A percentile compares a stretch with the other conserved stretches of the same genome.
phyloP scores from a whole-genome alignment of 2,888 invertebrate species.

The Tenthredo amoena region DNA sequence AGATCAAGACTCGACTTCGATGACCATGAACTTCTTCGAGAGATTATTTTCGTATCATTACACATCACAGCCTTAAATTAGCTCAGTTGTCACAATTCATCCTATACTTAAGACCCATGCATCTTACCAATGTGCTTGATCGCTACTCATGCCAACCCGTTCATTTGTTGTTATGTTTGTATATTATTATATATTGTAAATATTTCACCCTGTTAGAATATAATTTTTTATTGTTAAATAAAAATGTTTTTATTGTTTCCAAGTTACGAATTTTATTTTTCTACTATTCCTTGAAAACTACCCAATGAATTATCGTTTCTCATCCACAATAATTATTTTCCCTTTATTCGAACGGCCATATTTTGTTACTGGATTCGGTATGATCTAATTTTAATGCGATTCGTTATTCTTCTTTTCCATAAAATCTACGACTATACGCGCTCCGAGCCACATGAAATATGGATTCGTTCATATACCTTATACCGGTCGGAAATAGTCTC shows the following conservation, averaged over 20 bases:
- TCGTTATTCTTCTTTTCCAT: neutral
- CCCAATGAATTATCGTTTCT: too few relatives aligned
- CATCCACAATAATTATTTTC: too few relatives aligned
- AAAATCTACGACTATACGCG: neutral
- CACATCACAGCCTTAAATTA: neutral
- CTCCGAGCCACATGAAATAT: neutral
- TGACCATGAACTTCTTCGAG: neutral
- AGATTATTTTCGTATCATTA: neutral
- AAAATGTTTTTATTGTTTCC: neutral
- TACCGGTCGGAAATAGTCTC: neutral
- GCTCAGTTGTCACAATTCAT: slow-evolving; percentile 12
- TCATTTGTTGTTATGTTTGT: slow-evolving; percentile 51
- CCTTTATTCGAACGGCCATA: too few relatives aligned
- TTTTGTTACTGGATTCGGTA: neutral
- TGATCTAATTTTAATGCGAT: neutral
- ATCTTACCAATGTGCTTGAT: slow-evolving; percentile 21
- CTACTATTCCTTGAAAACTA: neutral
- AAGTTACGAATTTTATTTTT: neutral
- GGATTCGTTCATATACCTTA: neutral
- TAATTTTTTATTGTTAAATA: slow-evolving; percentile 46
- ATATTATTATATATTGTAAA: slow-evolving; percentile 50
- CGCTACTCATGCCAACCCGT: neutral
- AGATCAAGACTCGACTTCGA: neutral
- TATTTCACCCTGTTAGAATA: slow-evolving; percentile 24
- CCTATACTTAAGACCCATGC: neutral